Conservation (phyloP, 2,113 vertebrate species). For the Rhodinocichla rosea region DNA sequence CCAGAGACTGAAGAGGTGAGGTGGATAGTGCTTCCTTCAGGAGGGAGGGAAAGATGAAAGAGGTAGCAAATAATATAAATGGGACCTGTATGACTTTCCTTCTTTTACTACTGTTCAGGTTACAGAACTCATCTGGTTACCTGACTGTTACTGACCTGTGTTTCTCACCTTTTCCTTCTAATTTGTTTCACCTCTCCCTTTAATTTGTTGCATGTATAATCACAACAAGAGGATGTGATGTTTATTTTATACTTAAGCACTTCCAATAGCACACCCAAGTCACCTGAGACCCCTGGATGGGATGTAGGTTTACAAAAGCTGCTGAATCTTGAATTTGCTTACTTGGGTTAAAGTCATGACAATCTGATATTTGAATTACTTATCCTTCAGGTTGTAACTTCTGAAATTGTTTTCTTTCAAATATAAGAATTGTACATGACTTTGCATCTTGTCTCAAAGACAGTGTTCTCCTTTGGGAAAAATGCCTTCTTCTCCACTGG, state of each 20-base stretch:
- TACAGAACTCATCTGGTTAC: not conserved
- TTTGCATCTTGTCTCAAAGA: not conserved
- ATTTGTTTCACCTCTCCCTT: not conserved
- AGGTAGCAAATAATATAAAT: not conserved
- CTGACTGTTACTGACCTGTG: not conserved
- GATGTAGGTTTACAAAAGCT: not conserved
- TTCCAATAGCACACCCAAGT: not conserved
- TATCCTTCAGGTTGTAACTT: not conserved
- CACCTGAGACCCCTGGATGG: not conserved
- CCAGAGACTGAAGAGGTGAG: not conserved
- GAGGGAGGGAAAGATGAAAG: not conserved
- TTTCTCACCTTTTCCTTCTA: not conserved
- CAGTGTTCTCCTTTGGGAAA: not conserved
- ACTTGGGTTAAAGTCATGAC: not conserved
- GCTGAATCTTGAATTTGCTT: not conserved
- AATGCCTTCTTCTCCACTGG: not conserved
- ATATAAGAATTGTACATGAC: not conserved
- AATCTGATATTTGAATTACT: not conserved
- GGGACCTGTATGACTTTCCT: not conserved
- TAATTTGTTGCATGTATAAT: not conserved
- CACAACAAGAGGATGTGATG: not conserved
- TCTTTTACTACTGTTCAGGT: not conserved
- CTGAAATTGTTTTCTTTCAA: not conserved
- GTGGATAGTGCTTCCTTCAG: not conserved
- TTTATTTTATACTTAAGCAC: not conserved